Conservation (phyloP, 2,113 vertebrate species). For the Oostethus manadensis region DNA sequence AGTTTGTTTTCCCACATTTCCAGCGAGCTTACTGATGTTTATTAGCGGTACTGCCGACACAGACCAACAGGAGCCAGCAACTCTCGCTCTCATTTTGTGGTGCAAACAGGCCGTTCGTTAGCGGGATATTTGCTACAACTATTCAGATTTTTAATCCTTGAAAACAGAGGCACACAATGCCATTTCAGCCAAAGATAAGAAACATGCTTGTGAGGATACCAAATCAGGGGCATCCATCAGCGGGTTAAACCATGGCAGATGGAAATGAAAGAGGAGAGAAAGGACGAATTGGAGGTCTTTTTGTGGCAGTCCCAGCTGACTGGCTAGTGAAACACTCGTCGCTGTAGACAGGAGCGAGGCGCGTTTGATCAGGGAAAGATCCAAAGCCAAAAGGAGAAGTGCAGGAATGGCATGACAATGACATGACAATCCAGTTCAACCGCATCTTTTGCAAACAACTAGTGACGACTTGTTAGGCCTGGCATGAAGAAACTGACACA, state of each 20-base stretch:
- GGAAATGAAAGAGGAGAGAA: constrained; percentile 20
- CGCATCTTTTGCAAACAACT: constrained; percentile 38
- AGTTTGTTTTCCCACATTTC: constrained; percentile 62
- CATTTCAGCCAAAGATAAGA: constrained; percentile 16
- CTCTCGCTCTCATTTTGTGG: constrained; percentile 18
- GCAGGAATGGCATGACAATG: constrained; percentile 1
- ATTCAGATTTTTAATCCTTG: constrained; percentile 3
- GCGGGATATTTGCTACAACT: neutral
- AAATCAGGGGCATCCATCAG: constrained; percentile 39
- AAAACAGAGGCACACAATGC: neutral
- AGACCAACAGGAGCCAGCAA: constrained; percentile 75
- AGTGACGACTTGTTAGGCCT: constrained; percentile 56
- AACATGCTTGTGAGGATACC: constrained; percentile 18
- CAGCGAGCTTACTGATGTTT: constrained; percentile 70
- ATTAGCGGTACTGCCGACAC: constrained; percentile 68
- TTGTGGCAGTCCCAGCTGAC: constrained; percentile 29
- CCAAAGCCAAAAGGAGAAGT: neutral
- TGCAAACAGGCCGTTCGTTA: constrained; percentile 8
- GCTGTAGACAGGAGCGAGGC: constrained; percentile 4
- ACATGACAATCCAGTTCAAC: constrained; percentile 16
- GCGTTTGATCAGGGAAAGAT: neutral
- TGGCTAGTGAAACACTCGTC: constrained; percentile 4
- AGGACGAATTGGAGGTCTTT: constrained; percentile 18
- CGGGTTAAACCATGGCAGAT: constrained; percentile 23
- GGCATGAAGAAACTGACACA: constrained; percentile 46